A percentile compares a stretch with the other conserved stretches of the same genome.
These are phyloP conservation scores for Caretta caretta DNA, from an alignment of 2,113 vertebrate genomes.

Conservation along the genomic window DNA sequence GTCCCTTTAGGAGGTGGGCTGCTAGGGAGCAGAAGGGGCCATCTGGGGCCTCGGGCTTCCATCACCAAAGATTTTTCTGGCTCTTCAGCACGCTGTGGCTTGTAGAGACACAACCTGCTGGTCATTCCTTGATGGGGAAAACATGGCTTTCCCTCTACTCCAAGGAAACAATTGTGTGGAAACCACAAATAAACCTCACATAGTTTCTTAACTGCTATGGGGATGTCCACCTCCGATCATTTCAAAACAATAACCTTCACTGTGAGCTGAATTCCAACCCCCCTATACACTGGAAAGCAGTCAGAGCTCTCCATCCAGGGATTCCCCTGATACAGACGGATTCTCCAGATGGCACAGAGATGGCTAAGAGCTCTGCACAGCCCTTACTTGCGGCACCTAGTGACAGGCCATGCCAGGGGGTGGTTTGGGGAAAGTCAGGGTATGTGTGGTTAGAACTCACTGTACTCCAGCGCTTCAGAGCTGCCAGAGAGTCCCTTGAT, in stretches of 20 bases:
- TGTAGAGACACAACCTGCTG: neutral
- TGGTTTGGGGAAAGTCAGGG: fast-evolving
- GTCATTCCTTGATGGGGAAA: neutral
- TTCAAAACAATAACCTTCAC: neutral
- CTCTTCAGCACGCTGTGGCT: neutral
- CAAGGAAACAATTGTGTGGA: neutral
- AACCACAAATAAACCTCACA: neutral
- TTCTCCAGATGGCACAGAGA: neutral
- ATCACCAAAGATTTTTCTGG: neutral
- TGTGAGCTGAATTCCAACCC: neutral
- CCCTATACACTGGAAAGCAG: neutral
- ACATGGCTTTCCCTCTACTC: neutral
- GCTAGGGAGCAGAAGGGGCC: neutral
- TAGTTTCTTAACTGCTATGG: neutral
- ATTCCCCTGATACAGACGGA: neutral
- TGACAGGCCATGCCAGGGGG: neutral
- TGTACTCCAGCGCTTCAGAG: neutral
- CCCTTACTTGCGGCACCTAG: neutral
- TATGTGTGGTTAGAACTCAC: fast-evolving
- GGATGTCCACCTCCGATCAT: neutral
- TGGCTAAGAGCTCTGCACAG: neutral
- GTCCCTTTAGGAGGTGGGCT: fast-evolving
- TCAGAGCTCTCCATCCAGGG: neutral
- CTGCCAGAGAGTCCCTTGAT: neutral
- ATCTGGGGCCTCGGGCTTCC: neutral